Evolutionary conservation across 2,797 vertebrate species (phyloP).

Genomic region (Anabas testudineus): DNA sequence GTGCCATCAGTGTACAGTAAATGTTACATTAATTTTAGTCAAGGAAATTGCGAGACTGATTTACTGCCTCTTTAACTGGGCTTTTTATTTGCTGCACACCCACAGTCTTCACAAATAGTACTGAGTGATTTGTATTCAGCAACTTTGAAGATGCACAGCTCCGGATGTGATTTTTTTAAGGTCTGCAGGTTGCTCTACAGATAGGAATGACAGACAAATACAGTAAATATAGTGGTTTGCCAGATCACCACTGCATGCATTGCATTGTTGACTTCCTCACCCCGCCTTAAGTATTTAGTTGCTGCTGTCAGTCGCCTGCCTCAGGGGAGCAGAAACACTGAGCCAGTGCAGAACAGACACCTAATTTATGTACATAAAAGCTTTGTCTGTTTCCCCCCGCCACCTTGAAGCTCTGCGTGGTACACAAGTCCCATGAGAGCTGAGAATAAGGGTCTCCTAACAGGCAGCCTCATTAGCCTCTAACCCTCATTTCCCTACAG

Average conservation of each 20-base stretch:
- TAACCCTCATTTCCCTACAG: constrained; percentile 42
- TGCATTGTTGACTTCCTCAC: constrained; percentile 39
- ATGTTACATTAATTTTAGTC: constrained; percentile 26
- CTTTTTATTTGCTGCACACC: constrained; percentile 21
- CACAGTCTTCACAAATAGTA: constrained; percentile 36
- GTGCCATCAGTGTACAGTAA: neutral
- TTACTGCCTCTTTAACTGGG: constrained; percentile 26
- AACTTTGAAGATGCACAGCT: constrained; percentile 32
- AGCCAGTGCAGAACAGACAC: constrained; percentile 57
- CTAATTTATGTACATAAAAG: constrained; percentile 71
- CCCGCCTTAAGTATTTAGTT: constrained; percentile 52
- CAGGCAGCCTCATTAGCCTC: constrained; percentile 48
- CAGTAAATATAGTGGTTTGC: constrained; percentile 44
- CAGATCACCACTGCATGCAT: constrained; percentile 46
- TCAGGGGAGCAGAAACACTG: constrained; percentile 43
- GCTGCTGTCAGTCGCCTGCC: constrained; percentile 57
- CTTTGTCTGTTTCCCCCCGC: constrained; percentile 40
- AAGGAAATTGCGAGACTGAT: constrained; percentile 22
- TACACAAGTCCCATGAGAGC: constrained; percentile 49
- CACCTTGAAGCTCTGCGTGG: constrained; percentile 53
- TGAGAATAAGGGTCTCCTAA: constrained; percentile 40
- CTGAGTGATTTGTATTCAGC: constrained; percentile 41
- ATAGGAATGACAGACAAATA: constrained; percentile 42
- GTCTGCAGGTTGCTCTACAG: constrained; percentile 23
- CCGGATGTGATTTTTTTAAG: constrained; percentile 44